Evolutionary conservation across 1,140 invertebrate genomes (phyloP), one percentile per base, ranked within the genome.

Genomic region (Lepidotrigona ventralis): DNA sequence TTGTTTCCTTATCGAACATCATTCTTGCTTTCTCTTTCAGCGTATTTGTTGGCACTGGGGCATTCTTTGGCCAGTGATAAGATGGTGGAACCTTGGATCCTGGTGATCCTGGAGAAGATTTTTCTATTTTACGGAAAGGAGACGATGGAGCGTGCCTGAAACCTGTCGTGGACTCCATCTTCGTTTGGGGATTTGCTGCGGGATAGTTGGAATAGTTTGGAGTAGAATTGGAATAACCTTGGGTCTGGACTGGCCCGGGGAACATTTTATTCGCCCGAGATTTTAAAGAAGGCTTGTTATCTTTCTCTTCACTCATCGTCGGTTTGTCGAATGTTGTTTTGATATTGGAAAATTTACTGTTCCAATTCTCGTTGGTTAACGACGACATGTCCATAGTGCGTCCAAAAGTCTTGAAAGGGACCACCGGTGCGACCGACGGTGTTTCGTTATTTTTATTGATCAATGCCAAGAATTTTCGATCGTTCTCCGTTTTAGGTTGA

Each of bases 401-500:
- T 46, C 88, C 91, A 23, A 93, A 92, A 14, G 86, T 90, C 46
- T 92, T 93, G 74, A 92, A 92, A 14, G 90, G 92, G 69, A 87
- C 51, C 56, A 80, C 51, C 21, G 82, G 74, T 73, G 81, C 85
- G 80, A 58, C 12, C 17, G 29, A 58, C 64, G 79, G 85, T 29
- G 95, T 89, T 75, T 95, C 93, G 91, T 95, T 96, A 86, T 97
- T 97, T 89, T 97, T 97, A 79, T 96, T 96, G 86, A 98, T 96
- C 82, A 98, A 96, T 0, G 97, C 97, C 56, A 98, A 91, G 88
- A 98, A 98, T 91, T 98, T 98, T 54, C 95, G 95, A 93, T 98
- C 97, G 82, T 97, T 98, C 78, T 97, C 97, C 0, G 97, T 98
- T 92, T 97, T 97, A 0, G 97, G 97, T 86, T 96, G 95, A 87